Evolutionary conservation across 1,140 invertebrate genomes (phyloP).

Genomic region (Neoseiulus cucumeris): DNA sequence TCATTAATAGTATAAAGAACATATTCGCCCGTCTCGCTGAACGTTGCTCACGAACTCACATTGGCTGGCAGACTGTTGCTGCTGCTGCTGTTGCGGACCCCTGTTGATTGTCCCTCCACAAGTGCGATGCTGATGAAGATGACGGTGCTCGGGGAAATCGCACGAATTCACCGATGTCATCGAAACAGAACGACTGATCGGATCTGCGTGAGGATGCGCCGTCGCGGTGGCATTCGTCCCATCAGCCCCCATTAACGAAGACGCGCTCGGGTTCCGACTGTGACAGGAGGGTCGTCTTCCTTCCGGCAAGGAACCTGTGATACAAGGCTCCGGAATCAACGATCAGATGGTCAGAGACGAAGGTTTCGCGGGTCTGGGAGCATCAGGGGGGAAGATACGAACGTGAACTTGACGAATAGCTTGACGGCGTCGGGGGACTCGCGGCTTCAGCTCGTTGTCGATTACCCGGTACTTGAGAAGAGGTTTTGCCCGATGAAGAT

Average conservation of each 20-base stretch:
- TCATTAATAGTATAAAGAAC: too few relatives aligned
- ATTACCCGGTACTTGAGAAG: too few relatives aligned
- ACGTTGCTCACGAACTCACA: too few relatives aligned
- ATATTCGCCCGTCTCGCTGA: too few relatives aligned
- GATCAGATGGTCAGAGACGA: not conserved
- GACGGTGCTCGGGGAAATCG: slow-evolving; percentile 1
- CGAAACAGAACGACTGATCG: not conserved
- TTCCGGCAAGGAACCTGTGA: not conserved
- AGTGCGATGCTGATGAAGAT: not conserved
- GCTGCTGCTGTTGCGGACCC: not conserved
- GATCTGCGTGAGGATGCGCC: not conserved
- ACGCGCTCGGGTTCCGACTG: slow-evolving; percentile 2
- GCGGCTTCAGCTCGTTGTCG: not conserved
- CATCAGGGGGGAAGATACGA: not conserved
- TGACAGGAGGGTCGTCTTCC: not conserved
- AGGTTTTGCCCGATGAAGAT: too few relatives aligned
- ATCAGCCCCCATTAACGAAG: not conserved
- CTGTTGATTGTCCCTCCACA: not conserved
- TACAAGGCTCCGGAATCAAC: not conserved
- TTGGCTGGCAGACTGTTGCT: not conserved
- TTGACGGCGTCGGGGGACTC: not conserved
- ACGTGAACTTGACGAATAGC: slow-evolving; percentile 2
- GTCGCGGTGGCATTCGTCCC: not conserved
- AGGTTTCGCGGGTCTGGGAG: not conserved
- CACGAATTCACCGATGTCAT: slow-evolving; percentile 7